These are phyloP conservation scores for Pyrochroa serraticornis DNA, from an alignment of 2,888 invertebrate species.

Conservation along the genomic window DNA sequence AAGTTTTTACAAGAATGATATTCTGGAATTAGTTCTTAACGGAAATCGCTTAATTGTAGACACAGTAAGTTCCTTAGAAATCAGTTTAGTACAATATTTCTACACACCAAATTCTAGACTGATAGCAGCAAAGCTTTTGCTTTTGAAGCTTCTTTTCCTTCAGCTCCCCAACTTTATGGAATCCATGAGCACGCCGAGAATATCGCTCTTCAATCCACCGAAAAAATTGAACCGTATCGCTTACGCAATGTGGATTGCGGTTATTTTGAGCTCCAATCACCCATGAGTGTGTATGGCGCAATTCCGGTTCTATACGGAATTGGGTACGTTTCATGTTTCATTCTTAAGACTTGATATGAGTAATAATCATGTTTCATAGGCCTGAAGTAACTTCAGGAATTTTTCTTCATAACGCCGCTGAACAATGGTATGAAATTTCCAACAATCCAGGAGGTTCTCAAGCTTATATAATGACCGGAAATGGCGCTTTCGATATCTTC, in stretches of 20 bases:
- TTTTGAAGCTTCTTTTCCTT: slow-evolving; percentile 18
- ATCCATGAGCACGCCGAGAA: slow-evolving; percentile 94
- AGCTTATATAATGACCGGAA: slow-evolving; percentile 90
- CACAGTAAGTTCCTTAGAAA: not conserved
- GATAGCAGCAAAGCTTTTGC: slow-evolving; percentile 13
- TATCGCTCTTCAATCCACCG: slow-evolving; percentile 79
- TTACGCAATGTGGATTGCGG: slow-evolving; percentile 5
- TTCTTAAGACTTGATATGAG: not conserved
- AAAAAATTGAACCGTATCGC: not conserved
- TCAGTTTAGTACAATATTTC: not conserved
- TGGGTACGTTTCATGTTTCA: slow-evolving; percentile 65
- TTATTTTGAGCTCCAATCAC: no score
- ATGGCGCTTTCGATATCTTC: slow-evolving; percentile 88
- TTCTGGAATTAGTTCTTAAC: not conserved
- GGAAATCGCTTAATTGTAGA: slow-evolving; percentile 3
- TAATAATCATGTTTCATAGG: not conserved
- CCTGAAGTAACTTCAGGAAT: slow-evolving; percentile 74
- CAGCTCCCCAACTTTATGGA: slow-evolving; percentile 25
- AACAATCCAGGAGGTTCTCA: slow-evolving; percentile 48
- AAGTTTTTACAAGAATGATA: not conserved
- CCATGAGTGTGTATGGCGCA: slow-evolving; percentile 47
- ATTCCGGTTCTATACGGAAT: slow-evolving; percentile 91
- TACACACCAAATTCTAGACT: not conserved
- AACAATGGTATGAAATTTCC: slow-evolving; percentile 91
- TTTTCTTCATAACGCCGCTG: slow-evolving; percentile 94